These are phyloP conservation scores for Bos javanicus DNA, from an alignment of 2,113 vertebrate genomes.

Conservation along the genomic window DNA sequence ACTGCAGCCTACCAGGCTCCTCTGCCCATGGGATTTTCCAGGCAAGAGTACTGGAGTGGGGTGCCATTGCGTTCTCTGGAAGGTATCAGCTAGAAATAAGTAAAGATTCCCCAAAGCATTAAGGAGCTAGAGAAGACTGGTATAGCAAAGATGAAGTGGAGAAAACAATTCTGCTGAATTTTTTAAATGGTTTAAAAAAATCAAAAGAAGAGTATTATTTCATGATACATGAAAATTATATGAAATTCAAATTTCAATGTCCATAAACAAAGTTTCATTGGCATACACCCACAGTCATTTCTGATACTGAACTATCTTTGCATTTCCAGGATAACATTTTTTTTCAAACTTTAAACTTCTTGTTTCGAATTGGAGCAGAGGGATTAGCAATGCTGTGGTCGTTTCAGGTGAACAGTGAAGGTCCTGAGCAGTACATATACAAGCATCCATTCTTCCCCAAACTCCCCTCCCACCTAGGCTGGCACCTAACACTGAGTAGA, in stretches of 20 bases:
- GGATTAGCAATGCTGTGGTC: neutral
- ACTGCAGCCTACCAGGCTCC: too few relatives aligned
- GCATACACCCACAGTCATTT: neutral
- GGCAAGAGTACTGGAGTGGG: too few relatives aligned
- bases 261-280: neutral
- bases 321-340: neutral
- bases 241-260: neutral
- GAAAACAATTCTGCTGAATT: neutral
- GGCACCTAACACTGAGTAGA: neutral
- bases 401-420: neutral
- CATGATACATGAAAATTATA: neutral
- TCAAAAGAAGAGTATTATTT: neutral
- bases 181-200: neutral
- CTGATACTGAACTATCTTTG: neutral
- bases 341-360: neutral
- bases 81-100: neutral
- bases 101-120: neutral
- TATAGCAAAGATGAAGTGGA: too few relatives aligned
- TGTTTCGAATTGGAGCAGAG: neutral
- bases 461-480: neutral
- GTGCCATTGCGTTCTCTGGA: neutral
- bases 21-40: too few relatives aligned
- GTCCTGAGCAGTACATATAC: neutral
- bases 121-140: neutral
- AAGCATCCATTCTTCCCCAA: neutral